These are phyloP conservation scores for Rhinophrynus dorsalis DNA, from an alignment of 2,797 vertebrate species.

Conservation along the genomic window DNA sequence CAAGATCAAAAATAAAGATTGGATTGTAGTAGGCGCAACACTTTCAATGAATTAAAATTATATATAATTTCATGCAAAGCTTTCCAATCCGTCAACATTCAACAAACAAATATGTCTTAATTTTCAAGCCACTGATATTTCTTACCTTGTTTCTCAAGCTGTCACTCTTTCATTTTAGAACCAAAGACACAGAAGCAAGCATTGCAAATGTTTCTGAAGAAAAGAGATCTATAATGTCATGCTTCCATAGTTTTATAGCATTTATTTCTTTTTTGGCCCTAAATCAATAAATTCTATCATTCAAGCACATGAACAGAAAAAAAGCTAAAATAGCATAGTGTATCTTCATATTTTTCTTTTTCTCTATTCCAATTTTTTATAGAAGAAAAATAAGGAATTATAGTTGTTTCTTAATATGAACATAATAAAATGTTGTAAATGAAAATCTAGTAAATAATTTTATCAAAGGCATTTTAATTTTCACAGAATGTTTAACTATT, in stretches of 20 bases:
- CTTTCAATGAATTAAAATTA: no score
- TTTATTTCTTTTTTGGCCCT: not conserved
- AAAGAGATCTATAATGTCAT: conserved; percentile 30
- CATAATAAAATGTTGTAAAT: no score
- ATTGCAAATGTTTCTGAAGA: conserved; percentile 18
- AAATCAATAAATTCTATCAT: conserved; percentile 29
- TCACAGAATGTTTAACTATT: not conserved
- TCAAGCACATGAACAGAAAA: conserved; percentile 4
- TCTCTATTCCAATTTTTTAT: not conserved
- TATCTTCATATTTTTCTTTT: not conserved
- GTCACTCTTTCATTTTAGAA: conserved; percentile 1
- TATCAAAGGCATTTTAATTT: not conserved
- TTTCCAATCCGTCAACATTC: conserved; percentile 4
- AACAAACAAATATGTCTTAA: not conserved
- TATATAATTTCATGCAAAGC: not conserved
- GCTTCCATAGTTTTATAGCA: conserved; percentile 22
- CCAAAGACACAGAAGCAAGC: not conserved
- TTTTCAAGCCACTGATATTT: conserved; percentile 3
- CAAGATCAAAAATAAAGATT: no score
- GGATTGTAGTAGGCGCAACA: no score
- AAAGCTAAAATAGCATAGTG: conserved; percentile 11
- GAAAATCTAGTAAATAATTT: no score
- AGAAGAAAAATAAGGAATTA: no score
- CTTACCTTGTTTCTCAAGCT: conserved; percentile 5
- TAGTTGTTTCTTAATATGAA: no score